Evolutionary conservation across 2,888 invertebrate species (phyloP).

Genomic region (Ophion ellenae): DNA sequence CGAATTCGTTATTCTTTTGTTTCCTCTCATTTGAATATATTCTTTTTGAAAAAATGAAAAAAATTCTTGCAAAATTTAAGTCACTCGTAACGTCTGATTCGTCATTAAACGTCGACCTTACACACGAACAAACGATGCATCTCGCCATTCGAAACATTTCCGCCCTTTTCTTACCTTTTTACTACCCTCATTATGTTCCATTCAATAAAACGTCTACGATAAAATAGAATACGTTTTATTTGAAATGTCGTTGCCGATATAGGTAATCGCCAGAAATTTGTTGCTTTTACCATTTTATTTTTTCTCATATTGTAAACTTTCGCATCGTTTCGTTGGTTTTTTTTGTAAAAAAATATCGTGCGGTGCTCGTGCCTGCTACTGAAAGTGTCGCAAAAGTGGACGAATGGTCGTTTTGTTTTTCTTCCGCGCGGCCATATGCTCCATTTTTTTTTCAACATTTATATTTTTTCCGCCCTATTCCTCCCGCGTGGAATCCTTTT

Average conservation of each 20-base stretch:
- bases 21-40: too few species aligned
- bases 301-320: constrained; percentile 1
- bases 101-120: not conserved
- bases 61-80: not conserved
- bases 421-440: constrained; percentile 10
- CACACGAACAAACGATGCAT: not conserved
- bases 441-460: not conserved
- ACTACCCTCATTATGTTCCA: not conserved
- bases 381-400: constrained; percentile 56
- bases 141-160: not conserved
- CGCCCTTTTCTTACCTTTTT: not conserved
- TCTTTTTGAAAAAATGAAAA: not conserved
- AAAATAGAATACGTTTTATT: constrained; percentile 20
- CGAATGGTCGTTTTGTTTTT: constrained; percentile 42
- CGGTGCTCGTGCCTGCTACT: constrained; percentile 57
- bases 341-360: constrained; percentile 59
- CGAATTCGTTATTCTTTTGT: too few species aligned
- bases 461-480: not conserved
- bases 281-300: constrained; percentile 8
- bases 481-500: not conserved
- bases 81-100: not conserved
- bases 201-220: constrained; percentile 9
- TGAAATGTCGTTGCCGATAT: constrained; percentile 50
- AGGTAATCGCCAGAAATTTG: constrained; percentile 37
- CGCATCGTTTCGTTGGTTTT: not conserved